Percentiles rank a stretch among this genome's conserved stretches.
These are phyloP conservation scores for Carcharodon carcharias DNA, from an alignment of 2,797 vertebrate genomes.

Conservation along the genomic window DNA sequence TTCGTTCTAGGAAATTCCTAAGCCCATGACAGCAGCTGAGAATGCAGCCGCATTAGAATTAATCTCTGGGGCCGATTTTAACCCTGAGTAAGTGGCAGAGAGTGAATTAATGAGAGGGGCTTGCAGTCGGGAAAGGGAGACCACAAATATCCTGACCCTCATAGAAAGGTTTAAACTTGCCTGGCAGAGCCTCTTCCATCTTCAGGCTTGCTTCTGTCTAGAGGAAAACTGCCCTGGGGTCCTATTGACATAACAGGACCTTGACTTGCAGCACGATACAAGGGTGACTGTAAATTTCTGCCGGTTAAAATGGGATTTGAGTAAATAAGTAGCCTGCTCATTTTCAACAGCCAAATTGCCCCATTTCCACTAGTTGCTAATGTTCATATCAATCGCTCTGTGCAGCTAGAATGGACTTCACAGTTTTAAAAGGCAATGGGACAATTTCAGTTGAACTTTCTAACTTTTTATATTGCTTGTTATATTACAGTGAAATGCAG, in stretches of 20 bases:
- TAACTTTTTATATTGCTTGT: background rate
- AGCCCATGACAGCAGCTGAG: background rate
- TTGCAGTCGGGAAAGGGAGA: background rate
- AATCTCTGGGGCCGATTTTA: background rate
- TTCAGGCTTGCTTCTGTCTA: background rate
- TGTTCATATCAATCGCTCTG: background rate
- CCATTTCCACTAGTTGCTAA: background rate
- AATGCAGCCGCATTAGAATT: background rate
- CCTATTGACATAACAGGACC: background rate
- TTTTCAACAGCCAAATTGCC: background rate
- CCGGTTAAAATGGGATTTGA: background rate
- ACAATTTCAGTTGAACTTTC: background rate
- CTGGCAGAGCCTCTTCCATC: background rate
- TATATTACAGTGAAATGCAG: background rate
- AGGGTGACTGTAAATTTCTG: background rate
- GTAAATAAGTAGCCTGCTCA: background rate
- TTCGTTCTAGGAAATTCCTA: constrained; percentile 20
- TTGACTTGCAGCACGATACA: background rate
- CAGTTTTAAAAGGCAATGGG: background rate
- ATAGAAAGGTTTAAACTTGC: background rate
- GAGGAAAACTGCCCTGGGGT: background rate
- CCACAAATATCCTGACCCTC: background rate
- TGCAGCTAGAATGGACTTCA: background rate
- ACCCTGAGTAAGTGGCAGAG: background rate
- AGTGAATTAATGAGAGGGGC: background rate